Evolutionary conservation across 2,113 vertebrate genomes (phyloP).

Genomic region (Chaetops frenatus): DNA sequence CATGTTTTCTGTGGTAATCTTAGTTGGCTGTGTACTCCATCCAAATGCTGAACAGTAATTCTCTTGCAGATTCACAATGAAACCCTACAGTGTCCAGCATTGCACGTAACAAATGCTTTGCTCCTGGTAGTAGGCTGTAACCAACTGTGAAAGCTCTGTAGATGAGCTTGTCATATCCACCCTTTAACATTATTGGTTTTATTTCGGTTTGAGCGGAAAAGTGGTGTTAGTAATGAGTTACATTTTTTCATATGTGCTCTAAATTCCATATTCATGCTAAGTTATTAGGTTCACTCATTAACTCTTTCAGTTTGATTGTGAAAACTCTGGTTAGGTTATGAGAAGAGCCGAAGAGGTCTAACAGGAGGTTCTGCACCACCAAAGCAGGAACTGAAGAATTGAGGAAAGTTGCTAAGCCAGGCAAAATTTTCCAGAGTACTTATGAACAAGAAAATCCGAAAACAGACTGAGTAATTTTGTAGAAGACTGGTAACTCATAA

Average conservation of each 20-base stretch:
- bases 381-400: background rate
- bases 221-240: background rate
- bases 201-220: background rate
- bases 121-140: background rate
- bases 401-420: background rate
- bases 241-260: background rate
- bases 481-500: background rate
- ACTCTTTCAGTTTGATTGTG: background rate
- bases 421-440: background rate
- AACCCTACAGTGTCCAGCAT: background rate
- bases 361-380: background rate
- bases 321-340: background rate
- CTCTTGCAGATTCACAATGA: constrained; percentile 19
- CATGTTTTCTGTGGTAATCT: constrained; percentile 61
- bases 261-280: background rate
- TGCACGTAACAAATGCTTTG: background rate
- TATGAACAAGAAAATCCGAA: background rate
- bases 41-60: constrained; percentile 7
- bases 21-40: constrained; percentile 1
- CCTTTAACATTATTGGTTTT: background rate
- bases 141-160: background rate
- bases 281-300: background rate
- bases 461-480: background rate
- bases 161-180: background rate
- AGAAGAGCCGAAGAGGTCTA: background rate